Base-by-base conservation (phyloP, 2,113 vertebrate species). In the Macaca nemestrina region DNA sequence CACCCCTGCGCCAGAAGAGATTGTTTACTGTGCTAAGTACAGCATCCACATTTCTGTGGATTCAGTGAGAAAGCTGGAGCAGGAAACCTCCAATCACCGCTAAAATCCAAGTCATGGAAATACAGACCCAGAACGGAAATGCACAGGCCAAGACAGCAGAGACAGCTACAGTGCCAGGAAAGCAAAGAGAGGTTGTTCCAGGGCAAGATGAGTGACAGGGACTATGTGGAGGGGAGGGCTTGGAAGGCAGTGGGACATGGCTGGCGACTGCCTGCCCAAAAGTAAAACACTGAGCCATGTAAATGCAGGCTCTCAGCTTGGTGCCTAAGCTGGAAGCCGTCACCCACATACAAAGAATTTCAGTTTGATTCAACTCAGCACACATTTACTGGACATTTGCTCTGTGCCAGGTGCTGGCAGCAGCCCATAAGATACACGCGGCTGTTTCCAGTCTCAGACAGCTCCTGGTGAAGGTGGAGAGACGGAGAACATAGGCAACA, bases 51-150 rank as follows among this genome's bases (percentile, higher is more conserved):
- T 20, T 27, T 45, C 68, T 35, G 45, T 38, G 8, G 40, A 90
- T 61, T 79, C 82, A 27, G 0, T 35, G 14, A 85, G 70, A 79
- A 93, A 88, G 38, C 55, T 52, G 30, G 35, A 76, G 30, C 35
- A 64, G 9, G 40, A 67, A n/a, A 83, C 52, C 61, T 73, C 75
- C 43, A 0, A 57, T 52, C 64, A 27, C 72, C 40, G 35, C 90
- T 84, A 6, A 90, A 96, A 84, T 75, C 45, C 94, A 88, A 61
- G 35, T 90, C 61, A 94, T 7, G 64, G 48, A 75, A 48, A 87
- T 18, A 8, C 6, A 90, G n/a, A 78, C 3, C 14, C 61, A 52
- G 48, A 35, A 40, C 10, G 52, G 43, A 48, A 91, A 80, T 0
- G 18, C 16, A 1, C 1, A 0, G 18, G 17, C 23, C 70, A 32